Conservation (phyloP, 1,140 invertebrate species). For the Hypothenemus hampei region DNA sequence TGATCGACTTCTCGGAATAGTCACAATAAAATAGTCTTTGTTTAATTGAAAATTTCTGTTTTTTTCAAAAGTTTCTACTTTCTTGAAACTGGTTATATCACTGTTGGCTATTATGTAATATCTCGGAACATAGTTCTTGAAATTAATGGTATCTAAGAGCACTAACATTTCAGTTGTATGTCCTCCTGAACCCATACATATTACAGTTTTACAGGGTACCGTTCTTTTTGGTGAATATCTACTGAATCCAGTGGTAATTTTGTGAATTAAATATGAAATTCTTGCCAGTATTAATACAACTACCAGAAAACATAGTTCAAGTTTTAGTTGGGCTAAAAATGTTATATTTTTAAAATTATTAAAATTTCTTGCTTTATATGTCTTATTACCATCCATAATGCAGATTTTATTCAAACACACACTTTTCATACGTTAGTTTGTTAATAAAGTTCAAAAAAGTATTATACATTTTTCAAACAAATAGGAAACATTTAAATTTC, state of each 20-base stretch:
- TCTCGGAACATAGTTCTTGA: constrained; percentile 59
- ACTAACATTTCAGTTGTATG: constrained; percentile 88
- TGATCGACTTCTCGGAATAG: constrained; percentile 77
- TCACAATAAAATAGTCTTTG: constrained; percentile 51
- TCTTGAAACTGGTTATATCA: constrained; percentile 68
- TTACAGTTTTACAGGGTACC: constrained; percentile 36
- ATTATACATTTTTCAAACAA: too few species aligned
- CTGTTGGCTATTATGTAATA: constrained; percentile 75
- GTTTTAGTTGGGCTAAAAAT: constrained; percentile 33
- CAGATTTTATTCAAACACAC: too few species aligned
- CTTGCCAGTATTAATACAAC: constrained; percentile 34
- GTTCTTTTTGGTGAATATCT: constrained; percentile 29
- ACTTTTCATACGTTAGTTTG: too few species aligned
- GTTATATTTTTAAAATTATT: background rate
- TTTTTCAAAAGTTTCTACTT: constrained; percentile 55
- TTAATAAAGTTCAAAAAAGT: too few species aligned
- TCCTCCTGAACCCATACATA: constrained; percentile 51
- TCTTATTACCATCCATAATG: too few species aligned
- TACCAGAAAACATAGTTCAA: constrained; percentile 36
- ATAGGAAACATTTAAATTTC: too few species aligned
- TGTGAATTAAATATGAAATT: constrained; percentile 40
- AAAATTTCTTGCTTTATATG: too few species aligned
- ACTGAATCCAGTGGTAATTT: constrained; percentile 40
- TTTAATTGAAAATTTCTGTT: constrained; percentile 31
- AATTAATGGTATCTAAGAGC: constrained; percentile 58